These are phyloP conservation scores for Eulemur coronatus DNA, from an alignment of 2,797 vertebrate species.

Conservation along the genomic window DNA sequence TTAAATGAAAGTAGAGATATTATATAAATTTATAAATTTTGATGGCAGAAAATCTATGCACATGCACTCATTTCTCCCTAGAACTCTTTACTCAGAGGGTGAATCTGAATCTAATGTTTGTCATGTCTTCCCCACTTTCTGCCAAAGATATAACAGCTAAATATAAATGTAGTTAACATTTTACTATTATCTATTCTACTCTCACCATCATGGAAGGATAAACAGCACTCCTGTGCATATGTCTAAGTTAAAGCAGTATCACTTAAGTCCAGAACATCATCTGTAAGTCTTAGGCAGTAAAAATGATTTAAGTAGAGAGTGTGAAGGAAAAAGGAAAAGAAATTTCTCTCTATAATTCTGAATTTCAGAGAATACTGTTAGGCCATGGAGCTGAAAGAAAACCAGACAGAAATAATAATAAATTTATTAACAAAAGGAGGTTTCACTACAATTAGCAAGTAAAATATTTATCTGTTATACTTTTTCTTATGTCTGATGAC, in stretches of 20 bases:
- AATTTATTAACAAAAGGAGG: background rate
- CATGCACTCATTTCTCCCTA: background rate
- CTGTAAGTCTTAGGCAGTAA: background rate
- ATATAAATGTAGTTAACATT: background rate
- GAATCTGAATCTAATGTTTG: background rate
- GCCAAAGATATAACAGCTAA: background rate
- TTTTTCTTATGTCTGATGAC: background rate
- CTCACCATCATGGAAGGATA: background rate
- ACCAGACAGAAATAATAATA: background rate
- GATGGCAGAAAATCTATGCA: background rate
- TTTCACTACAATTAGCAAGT: background rate
- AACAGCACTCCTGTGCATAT: background rate
- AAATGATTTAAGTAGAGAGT: background rate
- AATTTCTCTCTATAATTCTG: background rate
- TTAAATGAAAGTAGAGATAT: background rate
- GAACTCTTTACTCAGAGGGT: background rate
- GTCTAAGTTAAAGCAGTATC: background rate
- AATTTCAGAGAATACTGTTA: constrained; percentile 3
- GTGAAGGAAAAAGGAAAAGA: background rate
- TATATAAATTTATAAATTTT: background rate
- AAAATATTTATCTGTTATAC: background rate
- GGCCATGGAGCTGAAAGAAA: background rate
- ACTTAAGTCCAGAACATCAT: background rate
- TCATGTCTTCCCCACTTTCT: background rate
- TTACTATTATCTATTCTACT: background rate